Conservation (phyloP, 2,113 vertebrate genomes). For the Himantopus leucocephalus region DNA sequence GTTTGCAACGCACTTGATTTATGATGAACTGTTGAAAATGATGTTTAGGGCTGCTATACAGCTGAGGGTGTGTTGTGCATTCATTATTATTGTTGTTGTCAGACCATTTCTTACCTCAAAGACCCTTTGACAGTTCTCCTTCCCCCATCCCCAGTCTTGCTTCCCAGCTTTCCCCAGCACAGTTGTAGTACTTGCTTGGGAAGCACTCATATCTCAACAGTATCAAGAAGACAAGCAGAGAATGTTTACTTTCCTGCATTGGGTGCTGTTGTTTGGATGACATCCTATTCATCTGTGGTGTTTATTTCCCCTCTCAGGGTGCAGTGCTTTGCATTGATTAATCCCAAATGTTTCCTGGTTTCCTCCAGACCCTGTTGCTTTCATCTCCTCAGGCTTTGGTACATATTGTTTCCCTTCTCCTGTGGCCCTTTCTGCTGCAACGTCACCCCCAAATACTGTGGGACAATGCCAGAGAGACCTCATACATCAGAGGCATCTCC, state of each 20-base stretch:
- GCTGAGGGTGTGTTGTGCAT: background rate
- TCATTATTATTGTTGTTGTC: background rate
- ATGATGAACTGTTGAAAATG: background rate
- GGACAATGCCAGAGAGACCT: background rate
- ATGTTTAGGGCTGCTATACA: background rate
- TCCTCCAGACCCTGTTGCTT: background rate
- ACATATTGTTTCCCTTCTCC: background rate
- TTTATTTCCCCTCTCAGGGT: background rate
- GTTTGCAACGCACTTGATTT: constrained; percentile 48
- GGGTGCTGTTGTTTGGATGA: background rate
- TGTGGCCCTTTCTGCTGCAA: background rate
- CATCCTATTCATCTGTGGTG: background rate
- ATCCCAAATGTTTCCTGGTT: constrained; percentile 11
- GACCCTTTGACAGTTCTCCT: background rate
- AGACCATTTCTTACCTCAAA: constrained; percentile 26
- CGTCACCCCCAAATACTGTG: background rate
- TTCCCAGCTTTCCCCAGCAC: background rate
- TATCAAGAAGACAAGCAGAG: background rate
- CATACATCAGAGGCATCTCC: background rate
- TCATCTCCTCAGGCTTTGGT: background rate
- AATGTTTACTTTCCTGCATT: background rate
- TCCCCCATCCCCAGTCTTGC: background rate
- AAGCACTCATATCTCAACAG: background rate
- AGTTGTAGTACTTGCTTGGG: background rate
- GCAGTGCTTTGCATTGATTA: background rate